Evolutionary conservation across 2,113 vertebrate species (phyloP).

Genomic region (Leptosomus discolor): DNA sequence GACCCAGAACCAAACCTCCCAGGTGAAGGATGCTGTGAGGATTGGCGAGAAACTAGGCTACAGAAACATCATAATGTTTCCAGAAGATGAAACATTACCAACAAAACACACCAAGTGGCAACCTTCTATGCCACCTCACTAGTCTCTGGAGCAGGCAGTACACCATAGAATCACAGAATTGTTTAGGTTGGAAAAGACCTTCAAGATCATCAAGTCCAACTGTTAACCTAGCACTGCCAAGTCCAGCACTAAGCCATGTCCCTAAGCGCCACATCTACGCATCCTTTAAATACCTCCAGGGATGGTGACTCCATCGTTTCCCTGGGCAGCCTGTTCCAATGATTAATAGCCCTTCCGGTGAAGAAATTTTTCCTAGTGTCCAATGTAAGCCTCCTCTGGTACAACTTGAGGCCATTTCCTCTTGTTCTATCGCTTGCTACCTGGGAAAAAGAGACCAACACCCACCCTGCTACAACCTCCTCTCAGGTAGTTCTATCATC

Average conservation of each 20-base stretch:
- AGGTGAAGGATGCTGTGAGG: background rate
- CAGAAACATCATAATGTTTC: background rate
- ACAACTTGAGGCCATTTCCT: accelerated
- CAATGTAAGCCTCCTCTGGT: background rate
- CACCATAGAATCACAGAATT: background rate
- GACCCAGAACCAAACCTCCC: background rate
- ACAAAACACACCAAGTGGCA: background rate
- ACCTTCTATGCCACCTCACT: background rate
- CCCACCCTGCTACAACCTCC: background rate
- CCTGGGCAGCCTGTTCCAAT: background rate
- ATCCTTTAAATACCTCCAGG: background rate
- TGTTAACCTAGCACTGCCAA: background rate
- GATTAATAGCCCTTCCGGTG: no score
- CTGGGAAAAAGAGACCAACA: background rate
- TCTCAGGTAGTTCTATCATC: background rate
- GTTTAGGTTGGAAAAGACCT: background rate
- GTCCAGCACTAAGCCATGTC: background rate
- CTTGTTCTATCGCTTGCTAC: background rate
- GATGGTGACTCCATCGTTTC: no score
- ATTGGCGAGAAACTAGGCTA: background rate
- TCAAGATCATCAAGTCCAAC: background rate
- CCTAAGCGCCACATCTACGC: accelerated
- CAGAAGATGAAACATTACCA: background rate
- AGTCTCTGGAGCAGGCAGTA: background rate
- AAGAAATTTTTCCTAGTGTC: background rate